Evolutionary conservation across 53 echinoderm and acorn worm genomes (phyloP), one percentile per base, ranked within the genome.

Genomic region (Zoroaster sp.): DNA sequence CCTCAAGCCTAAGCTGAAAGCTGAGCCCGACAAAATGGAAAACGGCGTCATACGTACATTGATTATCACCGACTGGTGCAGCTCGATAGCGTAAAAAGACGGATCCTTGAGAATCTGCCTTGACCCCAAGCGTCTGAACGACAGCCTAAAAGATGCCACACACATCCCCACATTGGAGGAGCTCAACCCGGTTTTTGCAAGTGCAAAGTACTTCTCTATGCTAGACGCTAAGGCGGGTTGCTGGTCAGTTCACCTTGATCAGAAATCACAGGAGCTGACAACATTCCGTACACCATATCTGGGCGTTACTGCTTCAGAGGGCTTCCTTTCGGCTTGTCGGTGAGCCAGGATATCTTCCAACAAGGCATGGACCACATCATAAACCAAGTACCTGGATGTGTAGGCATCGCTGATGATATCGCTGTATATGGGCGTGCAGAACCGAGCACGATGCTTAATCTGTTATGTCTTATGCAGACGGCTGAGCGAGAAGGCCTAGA

Each of bases 311-410:
- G 95, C 40, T 95, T 95, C 66, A 55, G 52, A 21, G 46, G 93
- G 32, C 55, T 95, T 5, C 93, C 86, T 1, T 93, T 90, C 51
- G 93, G 69, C 4, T 46, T 92, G 74, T 73, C n/a, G n/a, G n/a
- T n/a, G 14, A 95, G 95, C 67, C 95, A 95, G 52, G 95, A 93
- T 73, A 52, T 94, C 30, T 94, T 94, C 66, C 91, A 83, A 42
- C 82, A 92, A 66, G 74, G 59, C 2, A 93, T 93, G 85, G 93
- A 93, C 44, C 21, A 73, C 18, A 89, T 93, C 55, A 80, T 80
- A 39, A 33, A 52, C 6, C 63, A 88, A 31, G 41, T 91, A 10
- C 87, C 87, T 12, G 92, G 92, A 15, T 88, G 89, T 35, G 89
- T 92, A 20, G 51, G 92, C 14, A 92, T 92, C 23, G 74, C 88